Evolutionary conservation across 1,140 invertebrate species (phyloP), one percentile per base, ranked within the genome.

Genomic region (Trichonephila clavata): DNA sequence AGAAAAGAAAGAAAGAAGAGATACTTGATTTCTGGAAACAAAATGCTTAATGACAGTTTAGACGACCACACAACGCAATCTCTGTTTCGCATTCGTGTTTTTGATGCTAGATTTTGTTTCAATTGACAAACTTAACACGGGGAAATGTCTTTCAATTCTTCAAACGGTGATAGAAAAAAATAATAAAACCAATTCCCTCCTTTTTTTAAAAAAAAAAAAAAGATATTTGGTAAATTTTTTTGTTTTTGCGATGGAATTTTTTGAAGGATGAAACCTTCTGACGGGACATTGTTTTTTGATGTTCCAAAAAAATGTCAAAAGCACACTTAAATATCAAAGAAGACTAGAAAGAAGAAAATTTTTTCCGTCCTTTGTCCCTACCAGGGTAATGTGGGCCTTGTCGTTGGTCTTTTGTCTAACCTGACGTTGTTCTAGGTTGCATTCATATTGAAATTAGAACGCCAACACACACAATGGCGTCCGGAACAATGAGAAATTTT

Each of bases 391-490:
- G 71, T 39, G 14, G 13, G 71, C 18, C 86, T 60, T 39, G 24
- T 87, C 86, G n/a, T 43, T 43, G 59, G 60, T 43, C 91, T 60
- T 86, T 92, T 92, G 91, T 92, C n/a, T 57, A 92, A 90, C 89
- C 89, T 90, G 89, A n/a, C 61, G 21, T 63, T 83, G 43, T 57
- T 8, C 71, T 14, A 68, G 59, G 43, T 8, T 20, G 43, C 91
- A 92, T 92, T 92, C 91, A 92, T 92, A 92, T 92, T 92, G 81
- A 92, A 92, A 92, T 92, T 84, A 92, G 80, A 71, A 60, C 50
- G 81, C 81, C 21, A 50, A 13, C 63, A 50, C 63, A 43, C 57
- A 86, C 91, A 92, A 92, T 21, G 24, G 50, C 80, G 0, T 7
- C 32, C 24, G 39, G 89, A 92, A 92, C 91, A 92, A 92, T 86